Conservation (phyloP, 2,888 invertebrate genomes). For the Nemotelus nigrinus region DNA sequence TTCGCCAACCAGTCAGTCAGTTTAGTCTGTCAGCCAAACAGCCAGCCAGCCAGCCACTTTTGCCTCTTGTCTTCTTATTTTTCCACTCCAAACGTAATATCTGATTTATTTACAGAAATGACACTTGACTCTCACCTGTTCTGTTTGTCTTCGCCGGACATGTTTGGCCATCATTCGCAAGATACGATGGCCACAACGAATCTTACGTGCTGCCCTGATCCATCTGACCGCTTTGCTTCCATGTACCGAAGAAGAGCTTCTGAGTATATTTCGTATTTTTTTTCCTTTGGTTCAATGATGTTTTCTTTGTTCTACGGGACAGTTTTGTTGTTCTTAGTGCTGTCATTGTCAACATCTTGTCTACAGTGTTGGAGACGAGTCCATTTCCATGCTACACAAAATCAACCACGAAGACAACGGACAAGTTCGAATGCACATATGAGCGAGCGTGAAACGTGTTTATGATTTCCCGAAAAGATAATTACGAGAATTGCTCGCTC, state of each 20-base stretch:
- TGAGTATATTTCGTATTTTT: background rate
- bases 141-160: slow-evolving; percentile 40
- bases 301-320: slow-evolving; percentile 14
- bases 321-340: slow-evolving; percentile 12
- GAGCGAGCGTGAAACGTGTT: slow-evolving; percentile 45
- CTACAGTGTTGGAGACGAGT: background rate
- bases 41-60: background rate
- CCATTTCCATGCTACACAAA: no score
- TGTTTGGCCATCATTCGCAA: no score
- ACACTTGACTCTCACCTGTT: slow-evolving; percentile 55
- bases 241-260: background rate
- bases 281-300: background rate
- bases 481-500: slow-evolving; percentile 46
- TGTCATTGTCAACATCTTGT: slow-evolving; percentile 19
- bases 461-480: slow-evolving; percentile 50
- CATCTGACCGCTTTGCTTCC: no score
- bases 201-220: no score
- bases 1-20: no score
- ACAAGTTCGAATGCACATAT: no score
- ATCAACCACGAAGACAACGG: no score
- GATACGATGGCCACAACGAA: no score
- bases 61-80: slow-evolving; percentile 7
- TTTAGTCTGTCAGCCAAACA: no score
- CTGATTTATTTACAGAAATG: slow-evolving; percentile 56
- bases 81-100: slow-evolving; percentile 47